Evolutionary conservation across 2,113 vertebrate genomes (phyloP), one percentile per base, ranked within the genome.

Genomic region (Collichthys lucidus): DNA sequence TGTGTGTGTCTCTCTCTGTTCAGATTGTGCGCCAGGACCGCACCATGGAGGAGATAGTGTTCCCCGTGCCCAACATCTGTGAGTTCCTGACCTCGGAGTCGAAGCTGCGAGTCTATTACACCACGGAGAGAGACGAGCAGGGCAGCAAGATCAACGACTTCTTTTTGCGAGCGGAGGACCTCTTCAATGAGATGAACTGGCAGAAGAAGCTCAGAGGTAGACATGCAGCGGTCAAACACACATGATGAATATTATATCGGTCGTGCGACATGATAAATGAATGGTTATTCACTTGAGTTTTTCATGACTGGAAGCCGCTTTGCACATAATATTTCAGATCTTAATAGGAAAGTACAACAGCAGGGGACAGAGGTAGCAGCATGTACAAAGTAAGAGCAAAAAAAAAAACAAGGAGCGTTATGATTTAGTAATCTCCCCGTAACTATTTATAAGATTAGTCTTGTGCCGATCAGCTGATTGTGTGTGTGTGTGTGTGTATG

Each of bases 81-180:
- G 98, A 99, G 75, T 99, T 99, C 92, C 96, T 99, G 73, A 99
- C 98, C 5, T 96, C 95, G 11, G 98, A 99, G 93, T 99, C 98
- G 1, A 99, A 99, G 91, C 94, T 99, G 61, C 94, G 98, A 4
- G 94, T 99, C 14, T 99, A 99, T 89, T 99, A 98, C 72, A 98
- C 97, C 55, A 99, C 98, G 0, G 98, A 99, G 94, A 88, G 98
- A 77, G 98, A 99, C 0, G 98, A 99, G 66, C 98, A 99, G 81
- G 98, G 98, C 89, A 99, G 98, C 95, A 99, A 99, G 91, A 98
- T 99, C 91, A 99, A 99, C 1, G 98, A 99, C 94, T 99, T 99
- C 94, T 99, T 99, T 93, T 89, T 99, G 90, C 93, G 97, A n/a
- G 97, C 98, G 0, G 98, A 99, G 57, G 97, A 99, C 84, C 97